phyloP scores from a whole-genome alignment of 2,113 vertebrate species.

The Triplophysa tibetana region DNA sequence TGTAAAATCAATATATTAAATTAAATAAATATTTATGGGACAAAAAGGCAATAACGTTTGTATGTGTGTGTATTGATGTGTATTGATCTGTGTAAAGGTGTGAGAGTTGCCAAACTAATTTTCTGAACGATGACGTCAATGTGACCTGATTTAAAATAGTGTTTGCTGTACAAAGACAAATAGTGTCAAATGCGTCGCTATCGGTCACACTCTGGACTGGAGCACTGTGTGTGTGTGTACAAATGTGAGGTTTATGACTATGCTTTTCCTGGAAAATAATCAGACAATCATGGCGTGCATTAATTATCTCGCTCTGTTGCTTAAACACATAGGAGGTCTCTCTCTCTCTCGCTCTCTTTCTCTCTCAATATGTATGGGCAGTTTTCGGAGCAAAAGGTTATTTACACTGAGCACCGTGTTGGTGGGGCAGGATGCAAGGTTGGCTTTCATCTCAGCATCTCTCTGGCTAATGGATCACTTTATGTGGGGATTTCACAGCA shows the following conservation, averaged over 20 bases:
- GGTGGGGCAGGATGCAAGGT: conserved; percentile 29
- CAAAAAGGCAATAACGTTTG: background rate
- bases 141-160: background rate
- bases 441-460: conserved; percentile 39
- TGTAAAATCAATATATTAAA: background rate
- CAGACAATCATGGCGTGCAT: conserved; percentile 23
- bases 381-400: conserved; percentile 21
- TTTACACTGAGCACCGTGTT: conserved; percentile 11
- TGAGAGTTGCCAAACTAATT: background rate
- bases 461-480: conserved; percentile 42
- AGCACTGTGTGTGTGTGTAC: conserved; percentile 6
- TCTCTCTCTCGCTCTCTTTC: background rate
- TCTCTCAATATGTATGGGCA: conserved; percentile 37
- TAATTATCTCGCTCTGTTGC: conserved; percentile 58
- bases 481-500: conserved; percentile 45
- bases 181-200: background rate
- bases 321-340: conserved; percentile 33
- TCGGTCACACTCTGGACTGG: background rate
- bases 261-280: conserved; percentile 45
- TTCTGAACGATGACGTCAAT: background rate
- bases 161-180: background rate
- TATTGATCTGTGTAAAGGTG: too few species aligned
- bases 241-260: conserved; percentile 17
- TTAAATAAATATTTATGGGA: background rate
- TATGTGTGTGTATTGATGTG: too few species aligned